A percentile compares a stretch with the other conserved stretches of the same genome.
These are phyloP conservation scores for Globodera ellingtonae DNA, from an alignment of 1,140 invertebrate species.

Conservation along the genomic window DNA sequence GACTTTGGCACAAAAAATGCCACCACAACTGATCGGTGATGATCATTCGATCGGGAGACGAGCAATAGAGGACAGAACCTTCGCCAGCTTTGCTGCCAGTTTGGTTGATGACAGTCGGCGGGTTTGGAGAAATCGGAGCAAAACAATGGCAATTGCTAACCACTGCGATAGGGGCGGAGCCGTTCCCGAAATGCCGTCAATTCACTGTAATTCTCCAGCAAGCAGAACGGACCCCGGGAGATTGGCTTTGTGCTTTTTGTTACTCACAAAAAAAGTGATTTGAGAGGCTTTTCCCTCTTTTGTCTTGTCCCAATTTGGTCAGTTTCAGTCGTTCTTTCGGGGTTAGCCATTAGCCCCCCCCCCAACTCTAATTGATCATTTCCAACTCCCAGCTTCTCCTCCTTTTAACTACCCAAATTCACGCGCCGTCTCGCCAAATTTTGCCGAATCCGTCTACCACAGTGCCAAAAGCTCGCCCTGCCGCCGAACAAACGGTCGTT, in stretches of 20 bases:
- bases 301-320: background rate
- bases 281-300: background rate
- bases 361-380: background rate
- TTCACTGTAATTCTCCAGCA: too few species aligned
- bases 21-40: too few species aligned
- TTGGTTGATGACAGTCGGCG: slow-evolving; percentile 24
- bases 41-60: background rate
- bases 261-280: background rate
- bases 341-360: too few species aligned
- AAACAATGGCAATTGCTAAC: background rate
- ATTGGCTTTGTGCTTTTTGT: background rate
- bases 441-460: background rate
- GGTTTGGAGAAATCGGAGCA: background rate
- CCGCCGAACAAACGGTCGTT: background rate
- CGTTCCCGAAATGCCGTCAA: too few species aligned
- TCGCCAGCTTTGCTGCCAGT: slow-evolving; percentile 52
- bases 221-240: background rate
- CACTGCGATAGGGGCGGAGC: too few species aligned
- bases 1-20: too few species aligned
- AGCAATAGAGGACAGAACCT: slow-evolving; percentile 39
- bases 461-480: background rate
- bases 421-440: slow-evolving; percentile 5
- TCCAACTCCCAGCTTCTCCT: background rate
- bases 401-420: background rate
- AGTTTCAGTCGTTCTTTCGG: background rate